Evolutionary conservation across 2,888 invertebrate genomes (phyloP).

Genomic region (Patella ulyssiponensis): DNA sequence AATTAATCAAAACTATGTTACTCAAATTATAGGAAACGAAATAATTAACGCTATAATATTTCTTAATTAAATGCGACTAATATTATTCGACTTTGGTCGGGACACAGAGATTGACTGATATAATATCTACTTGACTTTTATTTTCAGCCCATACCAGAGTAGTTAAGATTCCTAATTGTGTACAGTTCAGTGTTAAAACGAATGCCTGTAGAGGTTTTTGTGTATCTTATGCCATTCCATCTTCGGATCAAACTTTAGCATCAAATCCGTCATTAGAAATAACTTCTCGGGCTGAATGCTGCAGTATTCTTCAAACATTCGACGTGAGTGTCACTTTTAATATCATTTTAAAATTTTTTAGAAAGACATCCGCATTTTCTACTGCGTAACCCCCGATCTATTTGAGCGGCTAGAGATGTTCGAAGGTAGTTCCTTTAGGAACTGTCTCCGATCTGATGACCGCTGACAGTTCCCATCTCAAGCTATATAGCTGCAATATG

Average conservation of each 20-base stretch:
- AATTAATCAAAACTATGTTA: too few relatives aligned
- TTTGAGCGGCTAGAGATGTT: too few relatives aligned
- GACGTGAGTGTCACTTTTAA: constrained; percentile 77
- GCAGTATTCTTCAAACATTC: constrained; percentile 91
- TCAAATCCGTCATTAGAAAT: constrained; percentile 78
- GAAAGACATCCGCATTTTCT: too few relatives aligned
- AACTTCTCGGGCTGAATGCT: constrained; percentile 88
- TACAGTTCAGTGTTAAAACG: constrained; percentile 86
- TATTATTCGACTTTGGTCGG: not conserved
- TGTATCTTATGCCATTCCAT: constrained; percentile 88
- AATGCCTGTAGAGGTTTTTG: constrained; percentile 92
- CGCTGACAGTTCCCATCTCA: too few relatives aligned
- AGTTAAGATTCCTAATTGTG: constrained; percentile 87
- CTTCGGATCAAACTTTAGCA: constrained; percentile 75
- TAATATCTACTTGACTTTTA: not conserved
- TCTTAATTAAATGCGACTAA: not conserved
- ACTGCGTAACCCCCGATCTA: too few relatives aligned
- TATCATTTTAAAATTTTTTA: too few relatives aligned
- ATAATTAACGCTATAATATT: too few relatives aligned
- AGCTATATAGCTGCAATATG: too few relatives aligned
- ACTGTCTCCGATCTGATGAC: too few relatives aligned
- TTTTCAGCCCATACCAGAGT: constrained; percentile 82
- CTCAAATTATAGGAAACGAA: too few relatives aligned
- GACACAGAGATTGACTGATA: not conserved
- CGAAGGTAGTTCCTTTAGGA: too few relatives aligned